Conservation (phyloP, 2,113 vertebrate species). For the Clupea harengus region DNA sequence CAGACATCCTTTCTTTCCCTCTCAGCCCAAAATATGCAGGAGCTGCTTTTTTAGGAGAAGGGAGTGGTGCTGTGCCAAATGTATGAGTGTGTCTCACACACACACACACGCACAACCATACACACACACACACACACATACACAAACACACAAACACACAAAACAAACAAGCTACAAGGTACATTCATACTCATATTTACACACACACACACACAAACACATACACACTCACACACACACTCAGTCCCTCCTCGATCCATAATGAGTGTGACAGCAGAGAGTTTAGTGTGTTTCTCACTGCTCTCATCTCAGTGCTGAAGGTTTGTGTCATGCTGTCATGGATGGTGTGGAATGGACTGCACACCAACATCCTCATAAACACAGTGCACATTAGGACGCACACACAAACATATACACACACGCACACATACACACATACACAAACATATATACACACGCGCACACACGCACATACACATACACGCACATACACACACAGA, state of each 20-base stretch:
- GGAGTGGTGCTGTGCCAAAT: not conserved
- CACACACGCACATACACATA: too few species aligned
- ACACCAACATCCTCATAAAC: not conserved
- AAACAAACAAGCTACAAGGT: too few species aligned
- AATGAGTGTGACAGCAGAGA: not conserved
- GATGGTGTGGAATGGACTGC: too few species aligned
- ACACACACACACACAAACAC: slow-evolving; percentile 13
- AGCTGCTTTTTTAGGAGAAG: not conserved
- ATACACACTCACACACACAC: not conserved
- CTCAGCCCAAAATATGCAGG: slow-evolving; percentile 28
- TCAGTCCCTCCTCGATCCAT: not conserved
- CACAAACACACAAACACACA: slow-evolving; percentile 1
- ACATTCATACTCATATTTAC: not conserved
- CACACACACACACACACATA: slow-evolving; percentile 3
- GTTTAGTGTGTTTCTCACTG: not conserved
- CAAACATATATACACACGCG: too few species aligned
- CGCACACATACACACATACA: slow-evolving; percentile 11
- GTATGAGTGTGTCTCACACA: not conserved
- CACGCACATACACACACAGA: slow-evolving; percentile 18
- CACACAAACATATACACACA: slow-evolving; percentile 9
- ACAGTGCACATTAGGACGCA: not conserved
- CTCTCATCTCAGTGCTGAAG: too few species aligned
- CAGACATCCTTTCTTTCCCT: not conserved
- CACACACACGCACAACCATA: not conserved
- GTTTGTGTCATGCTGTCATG: not conserved